A percentile compares a stretch with the other conserved stretches of the same genome.
These are phyloP conservation scores for Lasioglossum oenotherae DNA, from an alignment of 2,888 invertebrate species.

Conservation along the genomic window DNA sequence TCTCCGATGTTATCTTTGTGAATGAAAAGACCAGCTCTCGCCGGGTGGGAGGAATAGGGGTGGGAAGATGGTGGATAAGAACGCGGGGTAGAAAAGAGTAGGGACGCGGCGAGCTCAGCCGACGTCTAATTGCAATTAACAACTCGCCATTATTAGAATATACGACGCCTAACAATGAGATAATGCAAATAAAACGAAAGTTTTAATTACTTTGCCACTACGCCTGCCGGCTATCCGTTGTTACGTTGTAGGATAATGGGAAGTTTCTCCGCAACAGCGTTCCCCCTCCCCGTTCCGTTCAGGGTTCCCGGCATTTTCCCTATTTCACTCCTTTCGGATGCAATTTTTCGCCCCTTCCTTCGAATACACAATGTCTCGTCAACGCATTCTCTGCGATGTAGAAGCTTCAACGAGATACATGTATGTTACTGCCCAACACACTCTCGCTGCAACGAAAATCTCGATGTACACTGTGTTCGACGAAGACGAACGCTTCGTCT, in stretches of 20 bases:
- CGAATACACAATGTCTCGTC: constrained; percentile 43
- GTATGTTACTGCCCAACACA: not conserved
- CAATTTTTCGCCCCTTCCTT: constrained; percentile 17
- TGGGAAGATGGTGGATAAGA: constrained; percentile 56
- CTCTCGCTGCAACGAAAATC: constrained; percentile 20
- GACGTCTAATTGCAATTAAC: constrained; percentile 84
- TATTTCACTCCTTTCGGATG: constrained; percentile 21
- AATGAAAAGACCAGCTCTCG: constrained; percentile 22
- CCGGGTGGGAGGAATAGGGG: constrained; percentile 1
- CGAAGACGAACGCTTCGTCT: not conserved
- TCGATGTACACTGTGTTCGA: not conserved
- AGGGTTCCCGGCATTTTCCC: constrained; percentile 20
- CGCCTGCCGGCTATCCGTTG: constrained; percentile 79
- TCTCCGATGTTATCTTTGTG: constrained; percentile 50
- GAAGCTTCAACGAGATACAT: constrained; percentile 7
- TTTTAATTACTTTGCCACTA: constrained; percentile 84
- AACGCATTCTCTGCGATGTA: constrained; percentile 21
- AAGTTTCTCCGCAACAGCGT: constrained; percentile 82
- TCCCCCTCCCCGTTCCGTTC: constrained; percentile 50
- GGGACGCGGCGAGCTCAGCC: constrained; percentile 68
- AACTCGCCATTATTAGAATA: constrained; percentile 84
- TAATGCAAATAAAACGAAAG: constrained; percentile 84
- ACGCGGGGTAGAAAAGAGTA: constrained; percentile 47
- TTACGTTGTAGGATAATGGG: constrained; percentile 82
- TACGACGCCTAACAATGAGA: constrained; percentile 84